These are phyloP conservation scores for Phallusia fumigata DNA, from an alignment of 23 tunicate genomes.

Conservation along the genomic window DNA sequence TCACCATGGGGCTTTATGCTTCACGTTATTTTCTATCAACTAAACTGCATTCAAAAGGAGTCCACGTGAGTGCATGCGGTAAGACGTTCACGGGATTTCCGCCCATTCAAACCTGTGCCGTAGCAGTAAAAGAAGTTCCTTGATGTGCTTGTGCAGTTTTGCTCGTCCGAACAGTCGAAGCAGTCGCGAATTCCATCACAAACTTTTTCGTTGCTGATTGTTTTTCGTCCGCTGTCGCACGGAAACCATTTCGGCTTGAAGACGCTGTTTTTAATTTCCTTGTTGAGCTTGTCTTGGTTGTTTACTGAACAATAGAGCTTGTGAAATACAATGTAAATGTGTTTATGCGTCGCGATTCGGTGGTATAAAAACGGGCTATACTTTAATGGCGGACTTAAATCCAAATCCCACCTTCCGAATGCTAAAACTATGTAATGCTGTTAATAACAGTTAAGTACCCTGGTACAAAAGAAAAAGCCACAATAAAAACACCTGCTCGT, in stretches of 20 bases:
- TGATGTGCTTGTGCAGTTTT: neutral
- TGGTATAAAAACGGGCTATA: no score
- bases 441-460: no score
- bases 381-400: no score
- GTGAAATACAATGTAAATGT: no score
- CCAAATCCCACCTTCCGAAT: no score
- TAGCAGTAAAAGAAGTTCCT: constrained; percentile 3
- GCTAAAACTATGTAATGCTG: no score
- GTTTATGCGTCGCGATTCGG: no score
- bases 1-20: no score
- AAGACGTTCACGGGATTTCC: neutral
- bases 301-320: neutral
- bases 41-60: no score
- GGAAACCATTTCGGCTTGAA: neutral
- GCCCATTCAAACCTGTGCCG: constrained; percentile 14
- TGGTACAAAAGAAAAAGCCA: no score
- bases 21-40: no score
- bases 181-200: constrained; percentile 64
- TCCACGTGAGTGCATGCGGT: no score
- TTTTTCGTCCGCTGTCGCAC: constrained; percentile 17
- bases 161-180: constrained; percentile 59
- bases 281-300: neutral
- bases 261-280: neutral
- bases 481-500: neutral
- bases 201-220: constrained; percentile 24